Evolutionary conservation across 2,113 vertebrate species (phyloP).

Genomic region (Mormyrus lacerda): DNA sequence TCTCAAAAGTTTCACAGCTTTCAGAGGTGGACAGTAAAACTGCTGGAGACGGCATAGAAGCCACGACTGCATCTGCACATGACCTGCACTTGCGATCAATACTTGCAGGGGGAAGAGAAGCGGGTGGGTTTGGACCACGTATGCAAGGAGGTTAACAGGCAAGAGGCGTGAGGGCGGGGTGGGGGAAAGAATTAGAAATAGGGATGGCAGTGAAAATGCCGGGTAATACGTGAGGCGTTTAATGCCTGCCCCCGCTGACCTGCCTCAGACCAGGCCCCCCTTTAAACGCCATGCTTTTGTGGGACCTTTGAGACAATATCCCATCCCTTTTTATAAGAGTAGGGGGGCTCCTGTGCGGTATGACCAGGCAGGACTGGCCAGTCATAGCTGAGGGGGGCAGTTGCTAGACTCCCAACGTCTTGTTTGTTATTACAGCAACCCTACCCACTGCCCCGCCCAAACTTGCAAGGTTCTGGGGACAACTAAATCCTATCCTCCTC

Average conservation of each 20-base stretch:
- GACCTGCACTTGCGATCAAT: neutral
- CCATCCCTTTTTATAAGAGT: neutral
- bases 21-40: conserved; percentile 36
- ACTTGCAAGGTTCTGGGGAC: conserved; percentile 16
- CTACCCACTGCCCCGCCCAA: conserved; percentile 26
- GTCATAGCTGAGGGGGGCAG: neutral
- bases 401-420: neutral
- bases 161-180: neutral
- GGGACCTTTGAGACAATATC: neutral
- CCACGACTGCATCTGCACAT: conserved; percentile 20
- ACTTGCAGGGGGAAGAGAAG: too few relatives aligned
- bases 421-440: conserved; percentile 54
- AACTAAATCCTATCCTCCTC: conserved; percentile 11
- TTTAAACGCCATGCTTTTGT: neutral
- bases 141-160: neutral
- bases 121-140: neutral
- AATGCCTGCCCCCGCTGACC: neutral
- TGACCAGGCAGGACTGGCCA: neutral
- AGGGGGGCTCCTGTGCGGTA: neutral
- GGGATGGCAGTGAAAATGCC: neutral
- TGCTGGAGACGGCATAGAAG: conserved; percentile 24
- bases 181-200: neutral
- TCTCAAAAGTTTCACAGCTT: conserved; percentile 8
- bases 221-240: neutral
- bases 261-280: neutral